Base-by-base conservation (phyloP, 2,797 vertebrate species). In the Iguana delicatissima region DNA sequence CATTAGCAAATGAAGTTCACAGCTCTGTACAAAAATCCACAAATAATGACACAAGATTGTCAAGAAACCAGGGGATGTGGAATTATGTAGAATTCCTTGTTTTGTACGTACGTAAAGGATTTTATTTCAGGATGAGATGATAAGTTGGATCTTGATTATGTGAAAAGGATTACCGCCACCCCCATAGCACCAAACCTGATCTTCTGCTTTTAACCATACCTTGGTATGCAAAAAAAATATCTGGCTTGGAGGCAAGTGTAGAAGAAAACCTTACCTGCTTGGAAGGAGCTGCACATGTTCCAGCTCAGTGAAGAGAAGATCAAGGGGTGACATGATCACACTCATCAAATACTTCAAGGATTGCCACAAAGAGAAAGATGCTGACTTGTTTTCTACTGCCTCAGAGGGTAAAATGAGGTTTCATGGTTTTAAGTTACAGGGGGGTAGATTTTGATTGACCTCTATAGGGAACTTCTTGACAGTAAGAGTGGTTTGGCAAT, bases 211-310 rank as follows among this genome's bases (percentile, higher is more conserved):
- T 67, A 67, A 67, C 59, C n/a, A 35, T 32, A n/a, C 7, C n/a
- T 69, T 85, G 46, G n/a, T 55, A 55, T 89, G 62, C 64, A 72
- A 14, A 89, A 89, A 69, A 38, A 22, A 8, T n/a, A 46, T 50
- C 76, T 80, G 18, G 9, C 59, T 24, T 79, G 76, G 18, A 67
- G 42, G 64, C 24, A 50, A 50, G 20, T 50, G 57, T 32, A n/a
- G 18, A 32, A 13, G 42, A n/a, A 46, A 35, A 1, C 4, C 26
- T 18, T 5, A 46, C 16, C 24, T 64, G 62, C 62, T 64, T 64
- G 22, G 22, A 64, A 64, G 62, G 62, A 64, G 20, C 20, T 24
- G 22, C 22, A 10, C 22, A 7, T 64, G 62, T 22, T 24, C 42
- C 62, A 24, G 20, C 20, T 64, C 22, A 20, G 22, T 64, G 62